These are phyloP conservation scores for Vollenhovia emeryi DNA, from an alignment of 1,140 invertebrate species.

Conservation along the genomic window DNA sequence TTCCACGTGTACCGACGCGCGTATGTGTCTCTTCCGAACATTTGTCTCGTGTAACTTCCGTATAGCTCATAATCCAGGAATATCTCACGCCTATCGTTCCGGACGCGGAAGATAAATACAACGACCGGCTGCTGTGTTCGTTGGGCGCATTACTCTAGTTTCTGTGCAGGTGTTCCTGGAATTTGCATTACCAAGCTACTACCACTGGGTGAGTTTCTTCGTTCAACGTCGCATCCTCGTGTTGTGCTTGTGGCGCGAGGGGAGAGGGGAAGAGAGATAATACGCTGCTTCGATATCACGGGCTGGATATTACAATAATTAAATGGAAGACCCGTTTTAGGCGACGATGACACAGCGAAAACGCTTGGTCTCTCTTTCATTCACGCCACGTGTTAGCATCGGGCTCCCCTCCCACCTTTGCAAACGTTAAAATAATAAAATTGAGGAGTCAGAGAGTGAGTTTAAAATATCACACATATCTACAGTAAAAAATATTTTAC, in stretches of 20 bases:
- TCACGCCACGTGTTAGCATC: neutral
- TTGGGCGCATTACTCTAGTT: conserved; percentile 52
- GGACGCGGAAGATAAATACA: conserved; percentile 70
- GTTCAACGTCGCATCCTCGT: conserved; percentile 16
- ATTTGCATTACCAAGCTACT: conserved; percentile 61
- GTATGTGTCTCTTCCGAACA: conserved; percentile 50
- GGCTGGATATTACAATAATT: conserved; percentile 47
- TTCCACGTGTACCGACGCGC: conserved; percentile 10
- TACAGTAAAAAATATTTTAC: neutral
- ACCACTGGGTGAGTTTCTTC: conserved; percentile 29
- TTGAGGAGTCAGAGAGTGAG: neutral
- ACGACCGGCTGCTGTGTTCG: conserved; percentile 50
- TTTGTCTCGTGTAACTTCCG: conserved; percentile 54
- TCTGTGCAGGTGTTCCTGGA: conserved; percentile 63
- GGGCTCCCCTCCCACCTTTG: neutral
- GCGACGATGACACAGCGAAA: neutral
- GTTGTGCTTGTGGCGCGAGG: conserved; percentile 11
- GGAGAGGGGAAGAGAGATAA: conserved; percentile 12
- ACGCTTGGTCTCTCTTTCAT: conserved; percentile 7
- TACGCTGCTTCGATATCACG: conserved; percentile 44
- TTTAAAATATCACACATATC: conserved; percentile 9
- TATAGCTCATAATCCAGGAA: conserved; percentile 50
- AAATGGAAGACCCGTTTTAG: conserved; percentile 33
- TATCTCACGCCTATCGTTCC: conserved; percentile 53
- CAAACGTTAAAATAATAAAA: conserved; percentile 13